Conservation (phyloP, 1,140 invertebrate species). For the Drosophila lacteicornis region DNA sequence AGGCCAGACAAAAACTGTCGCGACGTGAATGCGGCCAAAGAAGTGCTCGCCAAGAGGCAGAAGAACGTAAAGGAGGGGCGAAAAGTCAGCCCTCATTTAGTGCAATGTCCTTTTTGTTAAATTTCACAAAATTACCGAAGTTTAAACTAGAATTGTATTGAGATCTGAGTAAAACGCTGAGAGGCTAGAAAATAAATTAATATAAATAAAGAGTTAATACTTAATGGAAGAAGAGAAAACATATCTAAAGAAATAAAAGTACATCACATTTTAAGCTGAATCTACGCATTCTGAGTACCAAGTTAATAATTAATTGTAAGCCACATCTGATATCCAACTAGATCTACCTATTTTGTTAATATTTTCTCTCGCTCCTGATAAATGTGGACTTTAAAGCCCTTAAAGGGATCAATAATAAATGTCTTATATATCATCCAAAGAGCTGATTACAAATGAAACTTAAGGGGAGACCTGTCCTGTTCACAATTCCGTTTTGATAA, state of each 20-base stretch:
- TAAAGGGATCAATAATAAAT: constrained; percentile 3
- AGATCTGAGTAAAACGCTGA: background rate
- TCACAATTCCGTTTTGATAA: constrained; percentile 33
- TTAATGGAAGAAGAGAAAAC: background rate
- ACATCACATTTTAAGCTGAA: background rate
- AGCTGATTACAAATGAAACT: background rate
- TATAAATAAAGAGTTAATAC: too few relatives aligned
- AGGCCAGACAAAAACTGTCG: constrained; percentile 48
- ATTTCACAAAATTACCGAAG: background rate
- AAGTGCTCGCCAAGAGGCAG: constrained; percentile 36
- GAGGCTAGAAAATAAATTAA: background rate
- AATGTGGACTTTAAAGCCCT: background rate
- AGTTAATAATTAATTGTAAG: too few relatives aligned
- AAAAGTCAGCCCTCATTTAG: constrained; percentile 1
- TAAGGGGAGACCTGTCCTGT: constrained; percentile 8
- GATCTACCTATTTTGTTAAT: background rate
- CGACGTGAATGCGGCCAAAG: constrained; percentile 59
- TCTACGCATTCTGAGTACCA: background rate
- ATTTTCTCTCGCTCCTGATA: background rate
- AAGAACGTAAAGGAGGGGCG: background rate
- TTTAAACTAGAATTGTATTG: background rate
- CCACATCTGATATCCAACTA: background rate
- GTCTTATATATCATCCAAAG: background rate
- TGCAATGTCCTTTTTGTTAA: constrained; percentile 32
- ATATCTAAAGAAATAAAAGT: too few relatives aligned